Percentiles rank a stretch among this genome's conserved stretches.
These are phyloP conservation scores for Drosophila teissieri DNA, from an alignment of 1,140 invertebrate species.

Conservation along the genomic window DNA sequence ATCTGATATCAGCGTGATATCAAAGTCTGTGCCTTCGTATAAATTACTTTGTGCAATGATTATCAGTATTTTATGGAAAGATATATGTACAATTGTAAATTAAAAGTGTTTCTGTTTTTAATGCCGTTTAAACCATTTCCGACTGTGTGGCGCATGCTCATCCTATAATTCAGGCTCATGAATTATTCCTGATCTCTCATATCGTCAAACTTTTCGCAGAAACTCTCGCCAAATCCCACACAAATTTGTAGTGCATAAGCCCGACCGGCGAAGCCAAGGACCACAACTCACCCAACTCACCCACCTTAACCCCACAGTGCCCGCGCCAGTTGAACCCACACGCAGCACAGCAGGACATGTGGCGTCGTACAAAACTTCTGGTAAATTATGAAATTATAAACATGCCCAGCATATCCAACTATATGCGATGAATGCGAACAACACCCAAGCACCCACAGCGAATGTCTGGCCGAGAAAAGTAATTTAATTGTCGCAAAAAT, in stretches of 20 bases:
- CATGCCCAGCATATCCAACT: constrained; percentile 50
- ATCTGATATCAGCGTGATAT: no score
- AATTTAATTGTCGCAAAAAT: constrained; percentile 81
- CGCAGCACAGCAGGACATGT: constrained; percentile 73
- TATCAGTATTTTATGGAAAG: no score
- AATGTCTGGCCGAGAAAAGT: constrained; percentile 79
- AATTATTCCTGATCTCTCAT: constrained; percentile 17
- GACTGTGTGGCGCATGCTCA: background rate
- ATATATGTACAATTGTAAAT: background rate
- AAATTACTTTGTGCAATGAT: no score
- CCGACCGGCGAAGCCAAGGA: constrained; percentile 8
- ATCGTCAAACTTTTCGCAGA: background rate
- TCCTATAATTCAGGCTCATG: constrained; percentile 1
- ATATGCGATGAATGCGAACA: constrained; percentile 14
- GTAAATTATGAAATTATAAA: constrained; percentile 82
- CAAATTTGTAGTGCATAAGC: constrained; percentile 74
- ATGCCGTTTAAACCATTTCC: background rate
- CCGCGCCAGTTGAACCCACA: constrained; percentile 8
- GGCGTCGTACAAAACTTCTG: constrained; percentile 67
- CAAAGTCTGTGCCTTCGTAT: no score
- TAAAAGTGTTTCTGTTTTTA: background rate
- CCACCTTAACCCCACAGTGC: constrained; percentile 31
- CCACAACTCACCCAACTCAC: constrained; percentile 1
- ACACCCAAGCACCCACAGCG: constrained; percentile 33
- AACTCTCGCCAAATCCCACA: constrained; percentile 8